Conservation (phyloP, 2,113 vertebrate species). For the Protobothrops flavoviridis region DNA sequence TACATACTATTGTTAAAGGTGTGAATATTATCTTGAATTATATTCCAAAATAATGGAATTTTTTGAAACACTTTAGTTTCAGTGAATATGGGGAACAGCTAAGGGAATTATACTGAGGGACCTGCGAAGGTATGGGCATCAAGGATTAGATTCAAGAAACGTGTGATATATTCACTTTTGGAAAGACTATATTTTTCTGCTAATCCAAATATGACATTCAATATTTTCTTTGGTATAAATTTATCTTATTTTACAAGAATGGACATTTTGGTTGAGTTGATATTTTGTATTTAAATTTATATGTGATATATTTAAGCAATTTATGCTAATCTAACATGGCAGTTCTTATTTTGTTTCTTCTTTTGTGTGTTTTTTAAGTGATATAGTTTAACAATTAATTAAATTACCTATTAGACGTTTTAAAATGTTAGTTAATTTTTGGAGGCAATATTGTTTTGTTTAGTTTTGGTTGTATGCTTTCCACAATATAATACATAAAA, state of each 20-base stretch:
- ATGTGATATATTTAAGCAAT: background rate
- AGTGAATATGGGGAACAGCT: too few relatives aligned
- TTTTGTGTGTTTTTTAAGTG: background rate
- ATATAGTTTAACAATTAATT: background rate
- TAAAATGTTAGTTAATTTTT: background rate
- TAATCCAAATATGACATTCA: background rate
- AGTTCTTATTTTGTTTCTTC: background rate
- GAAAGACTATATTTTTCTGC: background rate
- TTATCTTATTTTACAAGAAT: background rate
- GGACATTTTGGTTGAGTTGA: background rate
- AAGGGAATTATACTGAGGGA: too few relatives aligned
- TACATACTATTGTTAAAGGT: too few relatives aligned
- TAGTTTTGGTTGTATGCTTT: background rate
- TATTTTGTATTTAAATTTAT: background rate
- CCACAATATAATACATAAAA: background rate
- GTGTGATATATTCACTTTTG: background rate
- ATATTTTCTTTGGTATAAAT: too few relatives aligned
- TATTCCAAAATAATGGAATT: too few relatives aligned
- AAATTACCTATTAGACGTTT: background rate
- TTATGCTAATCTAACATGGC: background rate
- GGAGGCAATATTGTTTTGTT: too few relatives aligned
- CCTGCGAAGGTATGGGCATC: too few relatives aligned
- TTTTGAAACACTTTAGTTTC: too few relatives aligned
- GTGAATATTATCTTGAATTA: too few relatives aligned
- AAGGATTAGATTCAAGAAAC: background rate